Evolutionary conservation across 2,113 vertebrate species (phyloP).

Genomic region (mouse (Mus musculus)): DNA sequence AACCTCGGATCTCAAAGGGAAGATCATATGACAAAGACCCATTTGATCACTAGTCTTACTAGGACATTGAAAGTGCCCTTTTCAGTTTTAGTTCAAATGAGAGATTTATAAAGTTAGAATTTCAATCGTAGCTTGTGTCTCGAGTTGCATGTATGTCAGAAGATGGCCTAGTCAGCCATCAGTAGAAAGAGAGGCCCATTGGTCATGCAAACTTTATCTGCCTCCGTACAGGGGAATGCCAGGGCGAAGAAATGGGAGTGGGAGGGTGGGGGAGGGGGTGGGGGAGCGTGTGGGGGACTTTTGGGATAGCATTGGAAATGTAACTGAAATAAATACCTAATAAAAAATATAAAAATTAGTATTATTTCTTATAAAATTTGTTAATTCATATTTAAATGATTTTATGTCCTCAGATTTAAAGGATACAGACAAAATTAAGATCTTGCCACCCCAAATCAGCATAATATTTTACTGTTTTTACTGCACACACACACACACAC

Average conservation of each 20-base stretch:
- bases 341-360: not conserved
- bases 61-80: not conserved
- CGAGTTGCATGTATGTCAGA: no score
- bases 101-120: not conserved
- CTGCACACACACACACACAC: not conserved
- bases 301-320: no score
- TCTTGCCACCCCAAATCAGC: not conserved
- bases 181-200: no score
- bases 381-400: not conserved
- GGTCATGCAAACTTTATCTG: no score
- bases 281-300: no score
- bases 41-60: not conserved
- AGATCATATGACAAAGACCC: not conserved
- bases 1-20: not conserved
- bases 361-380: conserved; percentile 7
- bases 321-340: no score
- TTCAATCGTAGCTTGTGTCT: not conserved
- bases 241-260: no score
- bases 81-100: conserved; percentile 7
- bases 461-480: not conserved
- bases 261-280: no score
- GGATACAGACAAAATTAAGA: not conserved
- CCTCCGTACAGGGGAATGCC: no score
- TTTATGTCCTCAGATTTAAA: conserved; percentile 17
- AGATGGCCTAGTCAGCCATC: no score